phyloP scores from a whole-genome alignment of 2,888 invertebrate genomes.

The Liodrosophila aerea region DNA sequence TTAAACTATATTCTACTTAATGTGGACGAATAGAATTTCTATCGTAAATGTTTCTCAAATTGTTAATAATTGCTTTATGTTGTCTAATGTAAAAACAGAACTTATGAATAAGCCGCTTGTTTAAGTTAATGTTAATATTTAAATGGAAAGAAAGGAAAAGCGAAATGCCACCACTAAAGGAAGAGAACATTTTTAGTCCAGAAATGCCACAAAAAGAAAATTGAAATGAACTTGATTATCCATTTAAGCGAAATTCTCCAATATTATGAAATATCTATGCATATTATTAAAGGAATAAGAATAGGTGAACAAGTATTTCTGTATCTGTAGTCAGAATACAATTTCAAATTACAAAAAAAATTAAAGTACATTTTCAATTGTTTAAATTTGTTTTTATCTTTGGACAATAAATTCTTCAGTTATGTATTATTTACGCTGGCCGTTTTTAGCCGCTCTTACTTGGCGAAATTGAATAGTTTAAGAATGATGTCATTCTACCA shows the following conservation, averaged over 20 bases:
- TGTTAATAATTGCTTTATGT: conserved; percentile 60
- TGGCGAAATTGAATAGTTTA: conserved; percentile 22
- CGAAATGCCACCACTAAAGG: too few species aligned
- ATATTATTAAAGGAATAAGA: conserved; percentile 20
- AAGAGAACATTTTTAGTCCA: too few species aligned
- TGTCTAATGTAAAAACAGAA: conserved; percentile 54
- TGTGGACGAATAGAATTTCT: conserved; percentile 57
- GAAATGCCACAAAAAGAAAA: conserved; percentile 31
- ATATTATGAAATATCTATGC: conserved; percentile 29
- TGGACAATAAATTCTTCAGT: too few species aligned
- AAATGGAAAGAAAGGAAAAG: conserved; percentile 8
- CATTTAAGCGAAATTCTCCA: conserved; percentile 62
- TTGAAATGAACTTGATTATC: conserved; percentile 64
- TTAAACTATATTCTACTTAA: conserved; percentile 51
- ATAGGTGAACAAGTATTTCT: conserved; percentile 50
- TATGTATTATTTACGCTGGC: neutral
- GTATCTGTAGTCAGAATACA: conserved; percentile 45
- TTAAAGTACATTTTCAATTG: conserved; percentile 15
- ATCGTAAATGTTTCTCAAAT: conserved; percentile 48
- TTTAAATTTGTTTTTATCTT: neutral
- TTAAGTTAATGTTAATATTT: conserved; percentile 64
- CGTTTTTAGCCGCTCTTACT: conserved; percentile 2
- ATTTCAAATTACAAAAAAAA: conserved; percentile 49
- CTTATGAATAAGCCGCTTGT: conserved; percentile 62
- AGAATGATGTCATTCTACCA: conserved; percentile 54